Evolutionary conservation across 37 sponge, comb jelly and placozoan genomes (phyloP).

Genomic region (Crambe crambe): DNA sequence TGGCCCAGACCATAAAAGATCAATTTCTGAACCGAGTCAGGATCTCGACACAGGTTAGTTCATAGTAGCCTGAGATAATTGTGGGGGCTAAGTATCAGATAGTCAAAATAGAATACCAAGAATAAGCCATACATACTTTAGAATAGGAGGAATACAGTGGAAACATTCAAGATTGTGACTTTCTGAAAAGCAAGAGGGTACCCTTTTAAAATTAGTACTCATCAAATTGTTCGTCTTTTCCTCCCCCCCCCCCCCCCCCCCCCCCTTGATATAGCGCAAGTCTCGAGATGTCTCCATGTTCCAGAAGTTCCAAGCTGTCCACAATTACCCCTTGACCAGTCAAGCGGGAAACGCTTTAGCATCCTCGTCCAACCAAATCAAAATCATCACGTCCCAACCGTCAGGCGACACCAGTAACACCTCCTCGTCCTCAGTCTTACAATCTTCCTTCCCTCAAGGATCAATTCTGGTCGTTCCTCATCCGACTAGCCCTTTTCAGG

Average conservation of each 20-base stretch:
- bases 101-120: no score
- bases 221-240: no score
- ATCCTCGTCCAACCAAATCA: background rate
- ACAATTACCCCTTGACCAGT: background rate
- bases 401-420: background rate
- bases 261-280: no score
- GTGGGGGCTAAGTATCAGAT: no score
- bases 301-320: constrained; percentile 40
- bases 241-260: no score
- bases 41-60: constrained; percentile 53
- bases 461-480: constrained; percentile 56
- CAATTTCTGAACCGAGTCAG: constrained; percentile 39
- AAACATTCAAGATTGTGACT: no score
- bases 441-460: constrained; percentile 35
- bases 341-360: background rate
- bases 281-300: constrained; percentile 22
- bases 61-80: no score
- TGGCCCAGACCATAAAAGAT: constrained; percentile 62
- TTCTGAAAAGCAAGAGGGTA: no score
- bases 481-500: background rate
- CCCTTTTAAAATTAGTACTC: no score
- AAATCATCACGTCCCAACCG: background rate
- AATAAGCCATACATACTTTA: no score
- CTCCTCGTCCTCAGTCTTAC: background rate
- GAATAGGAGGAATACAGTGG: no score